phyloP scores from a whole-genome alignment of 2,113 vertebrate genomes.

The Poeciliopsis turrubarensis region DNA sequence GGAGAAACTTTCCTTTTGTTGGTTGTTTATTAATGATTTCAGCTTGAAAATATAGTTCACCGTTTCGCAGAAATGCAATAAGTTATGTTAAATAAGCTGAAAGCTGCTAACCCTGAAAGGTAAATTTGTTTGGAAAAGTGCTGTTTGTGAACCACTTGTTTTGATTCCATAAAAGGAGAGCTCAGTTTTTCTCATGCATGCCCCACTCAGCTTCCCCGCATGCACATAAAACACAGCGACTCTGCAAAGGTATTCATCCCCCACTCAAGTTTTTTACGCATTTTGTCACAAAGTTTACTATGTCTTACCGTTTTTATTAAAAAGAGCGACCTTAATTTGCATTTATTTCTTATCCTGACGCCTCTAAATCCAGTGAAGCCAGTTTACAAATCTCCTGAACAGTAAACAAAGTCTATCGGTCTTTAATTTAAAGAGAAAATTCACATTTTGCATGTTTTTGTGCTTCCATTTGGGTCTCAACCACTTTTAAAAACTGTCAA shows the following conservation, averaged over 20 bases:
- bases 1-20: background rate
- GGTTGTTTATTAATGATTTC: background rate
- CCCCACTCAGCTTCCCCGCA: constrained; percentile 31
- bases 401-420: too few species aligned
- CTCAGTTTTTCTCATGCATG: constrained; percentile 42
- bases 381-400: too few species aligned
- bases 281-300: background rate
- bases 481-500: too few species aligned
- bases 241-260: background rate
- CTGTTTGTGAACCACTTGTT: constrained; percentile 53
- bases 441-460: too few species aligned
- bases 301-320: background rate
- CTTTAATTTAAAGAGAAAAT: too few species aligned
- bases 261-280: background rate
- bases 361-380: too few species aligned
- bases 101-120: constrained; percentile 4
- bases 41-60: constrained; percentile 9
- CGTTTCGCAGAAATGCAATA: background rate
- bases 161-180: constrained; percentile 74
- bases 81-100: background rate
- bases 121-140: background rate
- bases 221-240: background rate
- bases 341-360: too few species aligned
- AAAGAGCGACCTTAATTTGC: background rate
- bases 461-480: too few species aligned